Evolutionary conservation across 2,797 vertebrate genomes (phyloP).

Genomic region (Borostomias antarcticus): DNA sequence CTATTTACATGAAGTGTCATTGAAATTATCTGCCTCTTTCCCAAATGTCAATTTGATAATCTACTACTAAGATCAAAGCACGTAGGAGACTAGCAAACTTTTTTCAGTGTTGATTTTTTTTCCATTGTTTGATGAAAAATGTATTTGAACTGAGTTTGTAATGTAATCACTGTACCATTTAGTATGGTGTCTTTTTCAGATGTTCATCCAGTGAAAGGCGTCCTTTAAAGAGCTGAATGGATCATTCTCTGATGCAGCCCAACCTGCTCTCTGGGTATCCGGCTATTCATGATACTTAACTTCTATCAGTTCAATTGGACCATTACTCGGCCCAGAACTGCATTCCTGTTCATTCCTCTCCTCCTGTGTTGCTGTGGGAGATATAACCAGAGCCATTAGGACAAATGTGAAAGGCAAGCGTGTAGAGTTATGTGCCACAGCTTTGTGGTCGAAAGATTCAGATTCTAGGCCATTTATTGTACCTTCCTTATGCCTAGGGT

Average conservation of each 20-base stretch:
- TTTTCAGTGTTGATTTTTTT: too few relatives aligned
- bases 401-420: background rate
- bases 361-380: constrained; percentile 23
- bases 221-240: too few relatives aligned
- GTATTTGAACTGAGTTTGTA: too few relatives aligned
- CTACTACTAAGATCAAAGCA: background rate
- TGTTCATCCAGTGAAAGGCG: too few relatives aligned
- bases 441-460: background rate
- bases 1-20: constrained; percentile 28
- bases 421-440: background rate
- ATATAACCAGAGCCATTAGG: constrained; percentile 12
- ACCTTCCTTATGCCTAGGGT: constrained; percentile 22
- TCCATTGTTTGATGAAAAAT: too few relatives aligned
- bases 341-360: constrained; percentile 27
- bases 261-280: too few relatives aligned
- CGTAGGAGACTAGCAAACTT: too few relatives aligned
- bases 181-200: too few relatives aligned
- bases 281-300: background rate
- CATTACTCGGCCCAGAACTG: constrained; percentile 34
- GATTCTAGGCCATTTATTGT: constrained; percentile 12
- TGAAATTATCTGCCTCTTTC: background rate
- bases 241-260: too few relatives aligned
- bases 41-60: background rate
- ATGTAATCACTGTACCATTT: too few relatives aligned
- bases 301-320: background rate